phyloP scores from a whole-genome alignment of 2,888 invertebrate genomes.

The Sinhomidia bicolor region DNA sequence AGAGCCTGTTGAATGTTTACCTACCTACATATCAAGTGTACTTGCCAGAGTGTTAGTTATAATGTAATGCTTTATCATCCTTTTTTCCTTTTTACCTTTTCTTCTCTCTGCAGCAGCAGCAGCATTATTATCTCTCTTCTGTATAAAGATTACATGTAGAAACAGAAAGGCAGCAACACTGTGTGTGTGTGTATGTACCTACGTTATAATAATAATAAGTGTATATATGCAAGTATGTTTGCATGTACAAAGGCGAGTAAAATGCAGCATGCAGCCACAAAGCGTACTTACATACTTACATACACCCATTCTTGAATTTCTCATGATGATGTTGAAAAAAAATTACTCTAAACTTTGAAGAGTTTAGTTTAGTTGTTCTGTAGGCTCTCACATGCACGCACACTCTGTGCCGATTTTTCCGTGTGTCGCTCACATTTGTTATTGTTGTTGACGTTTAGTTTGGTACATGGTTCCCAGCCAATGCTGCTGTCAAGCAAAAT shows the following conservation, averaged over 20 bases:
- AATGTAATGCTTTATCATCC: no score
- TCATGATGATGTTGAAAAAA: conserved; percentile 32
- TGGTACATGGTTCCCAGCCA: no score
- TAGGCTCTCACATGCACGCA: conserved; percentile 59
- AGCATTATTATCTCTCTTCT: no score
- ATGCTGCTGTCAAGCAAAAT: no score
- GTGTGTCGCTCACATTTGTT: background rate
- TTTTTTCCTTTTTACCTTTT: conserved; percentile 35
- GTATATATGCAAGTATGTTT: background rate
- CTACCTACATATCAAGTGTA: background rate
- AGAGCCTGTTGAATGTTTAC: conserved; percentile 40
- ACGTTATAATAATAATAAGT: background rate
- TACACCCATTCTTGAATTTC: conserved; percentile 33
- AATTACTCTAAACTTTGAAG: conserved; percentile 45
- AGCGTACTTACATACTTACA: no score
- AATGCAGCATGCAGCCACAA: conserved; percentile 24
- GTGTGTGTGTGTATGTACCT: background rate
- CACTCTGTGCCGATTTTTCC: conserved; percentile 30
- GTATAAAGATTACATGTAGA: no score
- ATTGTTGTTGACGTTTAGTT: conserved; percentile 42
- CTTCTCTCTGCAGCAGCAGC: background rate
- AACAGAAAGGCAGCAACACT: no score
- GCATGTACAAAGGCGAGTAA: background rate
- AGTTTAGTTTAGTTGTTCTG: conserved; percentile 65
- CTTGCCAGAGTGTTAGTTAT: no score